Evolutionary conservation across 2,888 invertebrate species (phyloP).

Genomic region (Drosophila colorata): DNA sequence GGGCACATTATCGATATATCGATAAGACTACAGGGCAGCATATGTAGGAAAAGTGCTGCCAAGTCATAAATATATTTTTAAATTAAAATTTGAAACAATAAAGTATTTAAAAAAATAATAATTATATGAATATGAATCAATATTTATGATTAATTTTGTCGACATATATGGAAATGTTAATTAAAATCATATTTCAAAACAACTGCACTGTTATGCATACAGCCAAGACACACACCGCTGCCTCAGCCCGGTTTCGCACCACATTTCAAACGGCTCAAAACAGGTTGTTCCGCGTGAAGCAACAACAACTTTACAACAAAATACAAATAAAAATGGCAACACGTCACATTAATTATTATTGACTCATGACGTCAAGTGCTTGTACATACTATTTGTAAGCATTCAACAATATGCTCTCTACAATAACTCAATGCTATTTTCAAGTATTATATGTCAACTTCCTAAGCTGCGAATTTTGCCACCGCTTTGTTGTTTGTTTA

Average conservation of each 20-base stretch:
- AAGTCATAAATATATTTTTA: not conserved
- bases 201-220: not conserved
- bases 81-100: not conserved
- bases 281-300: not conserved
- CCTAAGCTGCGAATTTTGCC: not conserved
- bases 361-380: conserved; percentile 29
- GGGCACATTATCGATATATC: not conserved
- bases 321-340: conserved; percentile 10
- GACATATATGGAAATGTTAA: too few species aligned
- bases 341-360: conserved; percentile 8
- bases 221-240: not conserved
- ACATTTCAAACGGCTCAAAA: conserved; percentile 15
- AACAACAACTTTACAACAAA: conserved; percentile 6
- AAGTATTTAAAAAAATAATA: too few species aligned
- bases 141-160: too few species aligned
- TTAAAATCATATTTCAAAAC: not conserved
- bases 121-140: too few species aligned
- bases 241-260: conserved; percentile 17
- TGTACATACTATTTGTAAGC: conserved; percentile 3
- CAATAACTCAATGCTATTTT: conserved; percentile 11
- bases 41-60: conserved; percentile 41
- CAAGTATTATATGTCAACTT: conserved; percentile 7
- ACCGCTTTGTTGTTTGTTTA: conserved; percentile 8
- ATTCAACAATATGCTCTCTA: not conserved
- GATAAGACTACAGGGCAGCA: conserved; percentile 1